Base-by-base conservation (phyloP, 2,113 vertebrate species). In the Entelurus aequoreus region DNA sequence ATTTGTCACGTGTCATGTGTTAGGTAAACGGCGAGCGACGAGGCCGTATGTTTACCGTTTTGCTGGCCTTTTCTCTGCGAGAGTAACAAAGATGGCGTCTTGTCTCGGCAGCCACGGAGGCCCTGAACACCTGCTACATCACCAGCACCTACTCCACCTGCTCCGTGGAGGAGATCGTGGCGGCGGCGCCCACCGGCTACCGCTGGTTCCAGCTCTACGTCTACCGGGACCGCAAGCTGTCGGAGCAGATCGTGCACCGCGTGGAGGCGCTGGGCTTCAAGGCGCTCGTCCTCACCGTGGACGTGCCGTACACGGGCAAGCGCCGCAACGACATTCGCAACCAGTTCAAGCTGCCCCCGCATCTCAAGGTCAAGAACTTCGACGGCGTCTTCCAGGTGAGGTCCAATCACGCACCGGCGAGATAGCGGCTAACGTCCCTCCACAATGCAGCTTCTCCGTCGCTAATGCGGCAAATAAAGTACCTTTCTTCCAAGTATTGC, bases 121-220 rank as follows among this genome's bases (percentile, higher is more conserved):
- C 88, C 0, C 76, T 93, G 14, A 85, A 88, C 69, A 87, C 83
- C 62, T 97, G 95, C 69, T 98, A 95, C 63, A 90, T 98, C 55
- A 83, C 91, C 88, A 98, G 95, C 83, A 94, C 92, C 0, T 96
- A 93, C 63, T 85, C 94, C 74, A 97, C 93, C 66, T 94, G 93
- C 79, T 88, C 90, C 0, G 88, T 95, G 66, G 94, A 98, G 84
- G 94, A 99, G 78, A 96, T 98, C 0, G 87, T 81, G 0, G 63
- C 79, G 0, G 87, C 94, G 0, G 95, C 94, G 0, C 96, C 95
- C 0, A 60, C 74, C 0, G 90, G 94, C 1, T 90, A 93, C 65
- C 90, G 74, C 6, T 98, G 97, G 97, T 97, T 98, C 88, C 95
- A 99, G 75, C 92, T 98, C 48, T 98, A 97, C 19, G 84, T 95